phyloP scores from a whole-genome alignment of 2,113 vertebrate genomes.

The Zootoca vivipara region DNA sequence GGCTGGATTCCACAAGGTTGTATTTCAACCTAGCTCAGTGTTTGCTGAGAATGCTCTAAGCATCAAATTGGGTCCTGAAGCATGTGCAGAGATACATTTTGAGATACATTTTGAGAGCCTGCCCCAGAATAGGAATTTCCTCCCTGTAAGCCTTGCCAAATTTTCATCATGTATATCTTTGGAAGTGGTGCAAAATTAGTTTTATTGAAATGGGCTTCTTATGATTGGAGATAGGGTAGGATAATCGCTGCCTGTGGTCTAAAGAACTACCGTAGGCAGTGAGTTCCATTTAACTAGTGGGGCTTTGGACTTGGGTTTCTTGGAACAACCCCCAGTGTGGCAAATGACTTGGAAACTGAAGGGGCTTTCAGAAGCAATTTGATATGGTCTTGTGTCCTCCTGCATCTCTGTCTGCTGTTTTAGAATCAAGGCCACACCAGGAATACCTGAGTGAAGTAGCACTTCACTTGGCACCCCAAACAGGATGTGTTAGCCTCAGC shows the following conservation, averaged over 20 bases:
- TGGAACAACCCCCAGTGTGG: not conserved
- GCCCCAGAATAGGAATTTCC: not conserved
- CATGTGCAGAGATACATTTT: not conserved
- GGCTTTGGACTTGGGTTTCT: not conserved
- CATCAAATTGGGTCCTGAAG: not conserved
- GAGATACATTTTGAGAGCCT: not conserved
- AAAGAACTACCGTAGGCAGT: not conserved
- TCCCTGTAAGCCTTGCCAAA: not conserved
- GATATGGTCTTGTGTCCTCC: too few relatives aligned
- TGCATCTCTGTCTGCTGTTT: too few relatives aligned
- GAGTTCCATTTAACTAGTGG: not conserved
- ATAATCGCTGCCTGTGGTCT: not conserved
- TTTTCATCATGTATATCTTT: not conserved
- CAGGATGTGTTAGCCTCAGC: not conserved
- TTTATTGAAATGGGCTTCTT: not conserved
- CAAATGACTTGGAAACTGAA: not conserved
- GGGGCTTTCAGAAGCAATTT: not conserved
- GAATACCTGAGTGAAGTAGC: not conserved
- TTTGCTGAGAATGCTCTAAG: not conserved
- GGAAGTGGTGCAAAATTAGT: not conserved
- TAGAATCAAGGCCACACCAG: not conserved
- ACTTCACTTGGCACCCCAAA: not conserved
- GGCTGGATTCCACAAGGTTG: not conserved
- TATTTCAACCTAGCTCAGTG: not conserved
- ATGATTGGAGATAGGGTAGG: not conserved